Evolutionary conservation across 2,113 vertebrate species (phyloP), one percentile per base, ranked within the genome.

Genomic region (Gavialis gangeticus): DNA sequence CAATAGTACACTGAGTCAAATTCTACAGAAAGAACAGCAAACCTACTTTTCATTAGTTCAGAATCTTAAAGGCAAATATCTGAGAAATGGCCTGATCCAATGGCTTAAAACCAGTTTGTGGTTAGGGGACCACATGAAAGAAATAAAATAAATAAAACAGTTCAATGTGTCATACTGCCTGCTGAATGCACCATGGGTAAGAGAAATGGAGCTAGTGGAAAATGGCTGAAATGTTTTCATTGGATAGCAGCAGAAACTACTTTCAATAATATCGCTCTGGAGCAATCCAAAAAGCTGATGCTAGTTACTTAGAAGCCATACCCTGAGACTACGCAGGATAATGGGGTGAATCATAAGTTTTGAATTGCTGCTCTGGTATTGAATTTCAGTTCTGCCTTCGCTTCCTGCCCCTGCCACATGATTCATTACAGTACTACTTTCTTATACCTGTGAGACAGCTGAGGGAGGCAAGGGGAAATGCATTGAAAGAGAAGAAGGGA

Each of bases 51-150:
- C 10, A 22, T 14, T 90, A 55, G 78, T 54, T 4, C 64, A 55
- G 7, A 15, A 75, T 71, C 59, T 0, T 0, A 69, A 75, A 85
- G 66, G 24, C 13, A 76, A 13, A 81, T 77, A 85, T 58, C 77
- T 90, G 75, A 57, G 89, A 89, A 90, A 82, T 17, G 30, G 15
- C 56, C 82, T 82, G 24, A 17, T 85, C 67, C 71, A 79, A 2
- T 4, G 64, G 58, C 58, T 95, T 75, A 63, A 90, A 90, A 79
- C 4, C 79, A 93, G 64, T 62, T 82, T 91, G 84, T 89, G 75
- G 77, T 89, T 80, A 90, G 63, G 75, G 58, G 91, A 92, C n/a
- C 84, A 93, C 66, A 73, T n/a, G 19, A 93, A 88, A 94, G 30
- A 66, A 87, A 84, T 27, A 79, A 66, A 91, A 85, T 12, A 76